Base-by-base conservation (phyloP, 2,797 vertebrate species). In the Ceryle rudis region DNA sequence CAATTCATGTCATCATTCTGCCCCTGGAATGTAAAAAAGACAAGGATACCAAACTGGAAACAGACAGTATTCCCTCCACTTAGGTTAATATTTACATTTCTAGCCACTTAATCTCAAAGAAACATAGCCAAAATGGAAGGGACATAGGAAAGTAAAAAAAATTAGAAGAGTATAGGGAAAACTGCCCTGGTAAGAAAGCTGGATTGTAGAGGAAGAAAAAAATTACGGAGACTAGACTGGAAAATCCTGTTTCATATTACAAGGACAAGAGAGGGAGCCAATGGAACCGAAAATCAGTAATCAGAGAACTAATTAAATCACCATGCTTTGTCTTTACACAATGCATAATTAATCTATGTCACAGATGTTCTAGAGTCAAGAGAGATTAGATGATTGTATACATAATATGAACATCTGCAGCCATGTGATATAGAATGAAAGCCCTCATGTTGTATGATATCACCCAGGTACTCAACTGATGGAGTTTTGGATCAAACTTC, bases 251-350 rank as follows among this genome's bases (percentile, higher is more conserved):
- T 93, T 90, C 81, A 47, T 86, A 66, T 52, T 91, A 79, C 83
- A 93, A 92, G 83, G 67, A 77, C 77, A 86, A 95, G 88, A 90
- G 42, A 93, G 66, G 19, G 60, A 93, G 85, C 80, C 91, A 96
- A 89, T 95, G 77, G 83, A 90, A 91, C 55, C 73, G 70, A 82
- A 95, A 94, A 95, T 86, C 94, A 86, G 85, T 86, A 97, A 96
- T 93, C 95, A 95, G 82, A 95, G 88, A 94, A 86, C 86, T 96
- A 96, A 95, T 96, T 97, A 97, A 97, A 96, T 91, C 93, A 84
- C 55, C 71, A 93, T 0, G 8, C 60, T 96, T 95, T 96, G 81
- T 95, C 95, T 95, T 95, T 90, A 80, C 81, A 95, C 88, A 96
- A 95, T 91, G 47, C 93, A 95, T 94, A 95, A 96, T 93, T 96